phyloP scores from a whole-genome alignment of 2,797 vertebrate species.

The Thripadectes ignobilis region DNA sequence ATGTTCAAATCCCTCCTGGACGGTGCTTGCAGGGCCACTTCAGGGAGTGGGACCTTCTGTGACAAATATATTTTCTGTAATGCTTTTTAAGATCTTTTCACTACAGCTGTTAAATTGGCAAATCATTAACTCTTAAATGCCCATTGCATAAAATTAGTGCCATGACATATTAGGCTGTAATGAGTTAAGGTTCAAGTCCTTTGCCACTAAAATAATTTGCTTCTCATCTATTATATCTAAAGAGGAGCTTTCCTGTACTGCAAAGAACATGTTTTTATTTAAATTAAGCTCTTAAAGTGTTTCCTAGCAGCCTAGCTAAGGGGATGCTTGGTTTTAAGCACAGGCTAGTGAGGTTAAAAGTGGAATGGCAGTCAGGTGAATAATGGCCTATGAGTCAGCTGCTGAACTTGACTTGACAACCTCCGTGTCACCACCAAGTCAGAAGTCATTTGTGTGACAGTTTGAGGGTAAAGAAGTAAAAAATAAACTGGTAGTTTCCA shows the following conservation, averaged over 20 bases:
- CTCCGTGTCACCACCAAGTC: background rate
- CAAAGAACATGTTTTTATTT: background rate
- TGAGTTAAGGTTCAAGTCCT: background rate
- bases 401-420: conserved; percentile 43
- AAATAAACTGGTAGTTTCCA: background rate
- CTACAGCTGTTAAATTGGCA: background rate
- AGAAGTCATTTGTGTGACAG: background rate
- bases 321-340: background rate
- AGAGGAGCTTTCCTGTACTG: background rate
- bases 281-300: conserved; percentile 2
- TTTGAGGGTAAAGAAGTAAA: conserved; percentile 19
- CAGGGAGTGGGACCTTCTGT: background rate
- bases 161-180: background rate
- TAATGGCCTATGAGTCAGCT: conserved; percentile 42
- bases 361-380: background rate
- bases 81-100: background rate
- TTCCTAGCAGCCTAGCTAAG: conserved; percentile 15
- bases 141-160: background rate
- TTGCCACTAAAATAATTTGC: background rate
- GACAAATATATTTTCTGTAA: background rate
- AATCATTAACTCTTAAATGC: conserved; percentile 8
- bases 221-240: background rate
- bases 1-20: background rate
- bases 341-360: conserved; percentile 29
- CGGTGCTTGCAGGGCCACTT: background rate